These are phyloP conservation scores for Adoxophyes honmai DNA, from an alignment of 1,140 invertebrate species.

Conservation along the genomic window DNA sequence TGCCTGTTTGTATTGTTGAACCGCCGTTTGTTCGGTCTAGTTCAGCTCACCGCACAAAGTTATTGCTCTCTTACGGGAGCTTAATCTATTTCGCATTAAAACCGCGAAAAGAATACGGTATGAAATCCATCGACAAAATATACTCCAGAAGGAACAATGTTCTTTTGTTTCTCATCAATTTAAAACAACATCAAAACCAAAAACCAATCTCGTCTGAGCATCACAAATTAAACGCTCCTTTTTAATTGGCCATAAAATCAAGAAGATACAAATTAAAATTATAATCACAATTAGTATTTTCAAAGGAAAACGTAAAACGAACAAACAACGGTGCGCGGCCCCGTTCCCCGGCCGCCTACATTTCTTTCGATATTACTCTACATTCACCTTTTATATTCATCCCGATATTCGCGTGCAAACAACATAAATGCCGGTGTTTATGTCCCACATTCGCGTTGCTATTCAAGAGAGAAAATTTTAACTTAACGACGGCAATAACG, in stretches of 20 bases:
- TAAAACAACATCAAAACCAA: too few species aligned
- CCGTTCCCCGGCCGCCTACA: slow-evolving; percentile 1
- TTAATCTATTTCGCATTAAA: background rate
- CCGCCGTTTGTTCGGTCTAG: slow-evolving; percentile 37
- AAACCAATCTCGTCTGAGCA: too few species aligned
- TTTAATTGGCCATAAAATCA: too few species aligned
- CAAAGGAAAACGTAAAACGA: background rate
- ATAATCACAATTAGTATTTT: background rate
- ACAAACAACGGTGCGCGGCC: background rate
- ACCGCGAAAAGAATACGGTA: too few species aligned
- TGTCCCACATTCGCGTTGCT: slow-evolving; percentile 38
- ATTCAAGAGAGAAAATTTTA: slow-evolving; percentile 46
- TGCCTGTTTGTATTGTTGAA: slow-evolving; percentile 59
- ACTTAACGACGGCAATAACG: slow-evolving; percentile 53
- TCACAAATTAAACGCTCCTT: too few species aligned
- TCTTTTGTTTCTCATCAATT: too few species aligned
- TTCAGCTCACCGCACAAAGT: slow-evolving; percentile 32
- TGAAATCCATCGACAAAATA: too few species aligned
- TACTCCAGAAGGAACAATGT: too few species aligned
- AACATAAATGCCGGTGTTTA: slow-evolving; percentile 45
- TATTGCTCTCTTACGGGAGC: slow-evolving; percentile 19
- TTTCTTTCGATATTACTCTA: slow-evolving; percentile 7
- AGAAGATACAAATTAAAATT: background rate
- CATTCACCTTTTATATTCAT: slow-evolving; percentile 24
- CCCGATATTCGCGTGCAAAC: slow-evolving; percentile 38